Percentiles rank a stretch among this genome's conserved stretches.
These are phyloP conservation scores for Lathronympha strigana DNA, from an alignment of 2,888 invertebrate genomes.

Conservation along the genomic window DNA sequence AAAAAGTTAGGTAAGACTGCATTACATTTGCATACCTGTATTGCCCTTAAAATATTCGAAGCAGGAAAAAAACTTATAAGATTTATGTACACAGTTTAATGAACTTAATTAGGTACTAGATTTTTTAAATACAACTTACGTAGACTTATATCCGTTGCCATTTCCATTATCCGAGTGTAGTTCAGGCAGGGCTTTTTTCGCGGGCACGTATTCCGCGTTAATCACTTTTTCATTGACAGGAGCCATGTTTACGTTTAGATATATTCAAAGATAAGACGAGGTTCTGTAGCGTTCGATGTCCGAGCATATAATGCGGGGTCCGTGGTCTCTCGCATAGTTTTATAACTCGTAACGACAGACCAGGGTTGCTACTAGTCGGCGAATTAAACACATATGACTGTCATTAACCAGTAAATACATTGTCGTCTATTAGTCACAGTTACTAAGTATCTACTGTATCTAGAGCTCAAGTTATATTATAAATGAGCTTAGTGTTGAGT, in stretches of 20 bases:
- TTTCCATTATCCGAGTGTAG: constrained; percentile 69
- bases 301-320: constrained; percentile 66
- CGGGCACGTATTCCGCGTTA: constrained; percentile 62
- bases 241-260: constrained; percentile 63
- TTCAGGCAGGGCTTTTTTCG: constrained; percentile 71
- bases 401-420: not conserved
- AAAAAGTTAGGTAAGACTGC: too few relatives aligned
- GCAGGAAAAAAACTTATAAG: not conserved
- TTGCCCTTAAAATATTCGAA: too few relatives aligned
- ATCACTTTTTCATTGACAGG: constrained; percentile 70
- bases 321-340: constrained; percentile 57
- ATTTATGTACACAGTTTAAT: not conserved
- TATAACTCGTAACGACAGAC: constrained; percentile 54
- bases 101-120: not conserved
- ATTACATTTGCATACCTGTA: too few relatives aligned
- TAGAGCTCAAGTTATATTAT: not conserved
- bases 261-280: constrained; percentile 47
- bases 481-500: not conserved
- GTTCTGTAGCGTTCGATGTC: constrained; percentile 65
- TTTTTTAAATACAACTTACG: constrained; percentile 5
- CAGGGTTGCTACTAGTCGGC: constrained; percentile 44
- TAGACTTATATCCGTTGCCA: constrained; percentile 43
- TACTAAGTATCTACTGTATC: not conserved
- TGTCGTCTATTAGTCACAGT: not conserved
- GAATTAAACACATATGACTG: not conserved